These are phyloP conservation scores for Lytechinus pictus DNA, from an alignment of 35 echinoderm and acorn worm genomes.

Conservation along the genomic window DNA sequence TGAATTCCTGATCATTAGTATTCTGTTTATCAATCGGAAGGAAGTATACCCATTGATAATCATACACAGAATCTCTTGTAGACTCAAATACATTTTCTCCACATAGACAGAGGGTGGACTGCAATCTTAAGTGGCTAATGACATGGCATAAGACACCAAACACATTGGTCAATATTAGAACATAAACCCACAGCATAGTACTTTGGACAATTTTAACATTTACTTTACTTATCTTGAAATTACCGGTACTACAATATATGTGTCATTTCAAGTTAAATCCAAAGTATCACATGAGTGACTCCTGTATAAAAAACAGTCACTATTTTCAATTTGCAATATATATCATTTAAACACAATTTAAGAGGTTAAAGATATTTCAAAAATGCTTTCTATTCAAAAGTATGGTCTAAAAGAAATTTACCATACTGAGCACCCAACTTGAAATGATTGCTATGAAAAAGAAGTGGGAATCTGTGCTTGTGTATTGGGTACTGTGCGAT, in stretches of 20 bases:
- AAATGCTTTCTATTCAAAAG: not conserved
- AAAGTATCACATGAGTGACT: not conserved
- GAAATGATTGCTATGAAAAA: not conserved
- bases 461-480: no score
- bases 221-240: no score
- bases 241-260: no score
- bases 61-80: not conserved
- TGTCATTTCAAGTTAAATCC: not conserved
- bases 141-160: not conserved
- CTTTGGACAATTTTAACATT: no score
- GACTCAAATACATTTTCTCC: not conserved
- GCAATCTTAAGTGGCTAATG: not conserved
- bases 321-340: not conserved
- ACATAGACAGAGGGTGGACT: not conserved
- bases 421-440: not conserved
- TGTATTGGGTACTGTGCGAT: no score
- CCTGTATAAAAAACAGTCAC: not conserved
- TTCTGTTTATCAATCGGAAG: no score
- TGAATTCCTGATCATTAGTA: no score
- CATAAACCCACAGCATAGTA: no score
- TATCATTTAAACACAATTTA: not conserved
- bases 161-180: not conserved
- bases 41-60: not conserved
- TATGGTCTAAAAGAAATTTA: no score
- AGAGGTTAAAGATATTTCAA: not conserved